Percentiles rank a stretch among this genome's conserved stretches.
These are phyloP conservation scores for Aurelia sp. DNA, from an alignment of 30 jellyfish, hydroid and myxozoan species.

Conservation along the genomic window DNA sequence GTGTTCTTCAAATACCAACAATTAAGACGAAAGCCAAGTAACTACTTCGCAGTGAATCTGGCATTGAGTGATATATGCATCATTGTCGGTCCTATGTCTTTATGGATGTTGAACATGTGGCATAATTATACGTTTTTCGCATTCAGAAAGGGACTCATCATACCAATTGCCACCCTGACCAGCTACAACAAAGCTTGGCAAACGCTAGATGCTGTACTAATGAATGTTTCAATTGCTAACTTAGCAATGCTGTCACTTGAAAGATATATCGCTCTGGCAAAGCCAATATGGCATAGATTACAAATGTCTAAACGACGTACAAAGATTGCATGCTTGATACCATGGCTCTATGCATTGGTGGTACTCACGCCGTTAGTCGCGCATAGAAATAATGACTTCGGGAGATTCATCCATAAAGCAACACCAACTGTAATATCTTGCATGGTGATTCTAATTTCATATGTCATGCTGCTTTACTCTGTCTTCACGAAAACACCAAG, in stretches of 20 bases:
- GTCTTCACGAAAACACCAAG: slow-evolving; percentile 9
- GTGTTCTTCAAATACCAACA: slow-evolving; percentile 25
- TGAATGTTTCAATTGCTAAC: slow-evolving; percentile 24
- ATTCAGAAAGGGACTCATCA: slow-evolving; percentile 3
- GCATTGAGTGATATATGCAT: slow-evolving; percentile 48
- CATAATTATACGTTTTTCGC: slow-evolving; percentile 25
- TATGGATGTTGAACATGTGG: slow-evolving; percentile 37
- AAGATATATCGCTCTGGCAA: slow-evolving; percentile 33
- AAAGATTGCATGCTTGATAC: slow-evolving; percentile 10
- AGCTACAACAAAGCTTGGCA: slow-evolving; percentile 12
- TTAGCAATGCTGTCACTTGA: slow-evolving; percentile 37
- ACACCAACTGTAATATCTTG: slow-evolving; percentile 25
- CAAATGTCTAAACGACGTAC: slow-evolving; percentile 4
- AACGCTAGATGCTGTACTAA: slow-evolving; percentile 16
- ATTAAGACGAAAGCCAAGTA: slow-evolving; percentile 11
- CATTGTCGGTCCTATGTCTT: slow-evolving; percentile 39
- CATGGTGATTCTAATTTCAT: slow-evolving; percentile 9
- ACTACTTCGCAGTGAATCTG: slow-evolving; percentile 49
- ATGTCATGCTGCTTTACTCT: background rate
- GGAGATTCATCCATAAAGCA: slow-evolving; percentile 28
- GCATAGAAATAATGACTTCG: background rate
- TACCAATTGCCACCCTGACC: background rate
- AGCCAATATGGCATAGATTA: slow-evolving; percentile 28
- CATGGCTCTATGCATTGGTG: slow-evolving; percentile 21
- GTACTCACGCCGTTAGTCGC: slow-evolving; percentile 29